These are phyloP conservation scores for Eubasilissa splendida DNA, from an alignment of 2,888 invertebrate species.

Conservation along the genomic window DNA sequence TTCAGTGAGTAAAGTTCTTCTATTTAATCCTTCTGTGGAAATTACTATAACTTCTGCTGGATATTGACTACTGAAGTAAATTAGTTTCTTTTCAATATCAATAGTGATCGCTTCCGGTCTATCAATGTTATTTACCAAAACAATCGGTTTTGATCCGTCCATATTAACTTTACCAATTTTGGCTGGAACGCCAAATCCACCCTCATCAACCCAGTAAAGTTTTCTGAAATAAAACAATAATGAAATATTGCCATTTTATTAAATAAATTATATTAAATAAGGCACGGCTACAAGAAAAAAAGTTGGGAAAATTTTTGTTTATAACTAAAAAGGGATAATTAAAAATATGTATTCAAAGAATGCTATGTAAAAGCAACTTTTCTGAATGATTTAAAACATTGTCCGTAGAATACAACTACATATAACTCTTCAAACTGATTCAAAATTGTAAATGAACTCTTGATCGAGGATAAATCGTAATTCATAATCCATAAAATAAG, in stretches of 20 bases:
- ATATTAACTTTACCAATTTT: conserved; percentile 94
- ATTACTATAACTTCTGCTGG: conserved; percentile 82
- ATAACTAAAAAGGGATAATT: too few relatives aligned
- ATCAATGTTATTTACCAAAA: conserved; percentile 81
- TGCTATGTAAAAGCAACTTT: too few relatives aligned
- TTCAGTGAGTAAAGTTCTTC: conserved; percentile 78
- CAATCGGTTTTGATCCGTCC: conserved; percentile 88
- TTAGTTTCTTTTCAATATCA: conserved; percentile 84
- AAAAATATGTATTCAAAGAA: too few relatives aligned
- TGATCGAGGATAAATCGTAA: background rate
- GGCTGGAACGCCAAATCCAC: conserved; percentile 89
- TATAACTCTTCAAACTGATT: too few relatives aligned
- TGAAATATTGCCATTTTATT: background rate
- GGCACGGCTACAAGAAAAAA: too few relatives aligned
- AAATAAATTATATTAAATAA: background rate
- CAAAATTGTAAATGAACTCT: too few relatives aligned
- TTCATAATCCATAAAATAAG: too few relatives aligned
- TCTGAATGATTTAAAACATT: too few relatives aligned
- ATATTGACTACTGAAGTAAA: conserved; percentile 91
- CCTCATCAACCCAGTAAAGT: conserved; percentile 97
- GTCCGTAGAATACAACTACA: too few relatives aligned
- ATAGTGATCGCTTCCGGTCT: conserved; percentile 89
- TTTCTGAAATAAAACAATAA: conserved; percentile 70
- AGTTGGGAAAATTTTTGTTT: too few relatives aligned
- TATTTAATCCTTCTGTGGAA: conserved; percentile 81